phyloP scores from a whole-genome alignment of 2,888 invertebrate genomes.

The Andrena dorsata region DNA sequence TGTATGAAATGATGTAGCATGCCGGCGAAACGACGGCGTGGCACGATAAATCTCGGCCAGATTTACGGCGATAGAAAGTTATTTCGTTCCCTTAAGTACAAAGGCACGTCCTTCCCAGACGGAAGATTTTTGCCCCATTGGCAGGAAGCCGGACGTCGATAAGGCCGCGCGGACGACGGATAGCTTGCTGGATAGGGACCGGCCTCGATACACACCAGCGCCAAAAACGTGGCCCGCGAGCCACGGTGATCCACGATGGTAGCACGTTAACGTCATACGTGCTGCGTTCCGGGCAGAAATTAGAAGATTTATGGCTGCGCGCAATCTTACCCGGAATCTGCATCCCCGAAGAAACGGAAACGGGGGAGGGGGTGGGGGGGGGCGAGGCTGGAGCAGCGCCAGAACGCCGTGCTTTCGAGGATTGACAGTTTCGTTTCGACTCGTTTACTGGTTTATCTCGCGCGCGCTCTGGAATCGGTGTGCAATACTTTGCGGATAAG shows the following conservation, averaged over 20 bases:
- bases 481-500: slow-evolving; percentile 21
- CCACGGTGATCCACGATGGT: not conserved
- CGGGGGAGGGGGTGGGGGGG: not conserved
- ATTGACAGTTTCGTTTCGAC: slow-evolving; percentile 56
- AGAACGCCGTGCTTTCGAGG: slow-evolving; percentile 37
- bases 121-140: slow-evolving; percentile 23
- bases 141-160: slow-evolving; percentile 19
- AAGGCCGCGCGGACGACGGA: slow-evolving; percentile 29
- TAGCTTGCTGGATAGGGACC: slow-evolving; percentile 32
- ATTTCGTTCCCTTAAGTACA: slow-evolving; percentile 59
- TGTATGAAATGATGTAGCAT: slow-evolving; percentile 50
- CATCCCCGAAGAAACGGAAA: slow-evolving; percentile 39
- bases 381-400: slow-evolving; percentile 42
- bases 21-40: slow-evolving; percentile 23
- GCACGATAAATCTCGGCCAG: slow-evolving; percentile 51
- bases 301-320: slow-evolving; percentile 58
- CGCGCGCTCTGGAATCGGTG: slow-evolving; percentile 1
- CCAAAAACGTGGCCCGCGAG: slow-evolving; percentile 5
- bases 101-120: slow-evolving; percentile 23
- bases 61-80: slow-evolving; percentile 52
- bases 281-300: slow-evolving; percentile 36
- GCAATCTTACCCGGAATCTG: slow-evolving; percentile 51
- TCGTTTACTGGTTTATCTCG: slow-evolving; percentile 39
- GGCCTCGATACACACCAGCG: slow-evolving; percentile 15
- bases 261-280: slow-evolving; percentile 40